Evolutionary conservation across 2,113 vertebrate species (phyloP).

Genomic region (Amphiprion percula): DNA sequence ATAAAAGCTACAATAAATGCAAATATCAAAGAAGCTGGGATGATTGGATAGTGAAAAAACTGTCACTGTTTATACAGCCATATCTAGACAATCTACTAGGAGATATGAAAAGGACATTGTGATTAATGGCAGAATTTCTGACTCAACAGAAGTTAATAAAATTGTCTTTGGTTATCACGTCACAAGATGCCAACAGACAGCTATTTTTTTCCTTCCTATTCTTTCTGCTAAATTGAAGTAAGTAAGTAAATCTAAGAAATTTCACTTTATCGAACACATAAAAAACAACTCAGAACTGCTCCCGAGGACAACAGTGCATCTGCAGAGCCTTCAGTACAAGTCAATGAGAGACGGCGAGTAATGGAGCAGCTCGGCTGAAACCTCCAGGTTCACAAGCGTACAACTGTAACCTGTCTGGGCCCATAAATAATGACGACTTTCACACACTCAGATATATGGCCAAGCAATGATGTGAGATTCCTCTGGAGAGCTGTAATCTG

Average conservation of each 20-base stretch:
- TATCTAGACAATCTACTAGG: constrained; percentile 47
- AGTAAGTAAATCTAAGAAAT: constrained; percentile 31
- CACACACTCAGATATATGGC: constrained; percentile 72
- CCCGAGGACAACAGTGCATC: constrained; percentile 11
- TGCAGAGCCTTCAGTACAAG: constrained; percentile 30
- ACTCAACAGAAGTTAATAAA: constrained; percentile 44
- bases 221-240: constrained; percentile 9
- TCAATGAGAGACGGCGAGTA: constrained; percentile 49
- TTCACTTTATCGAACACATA: constrained; percentile 17
- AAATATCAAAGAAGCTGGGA: constrained; percentile 48
- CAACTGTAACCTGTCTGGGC: constrained; percentile 71
- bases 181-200: constrained; percentile 25
- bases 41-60: constrained; percentile 39
- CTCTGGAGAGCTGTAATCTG: constrained; percentile 76
- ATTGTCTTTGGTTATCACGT: constrained; percentile 36
- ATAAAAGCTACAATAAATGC: constrained; percentile 53
- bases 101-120: constrained; percentile 51
- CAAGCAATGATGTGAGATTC: constrained; percentile 76
- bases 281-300: constrained; percentile 9
- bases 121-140: constrained; percentile 40
- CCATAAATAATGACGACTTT: constrained; percentile 73
- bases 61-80: constrained; percentile 43
- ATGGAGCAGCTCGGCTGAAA: constrained; percentile 49
- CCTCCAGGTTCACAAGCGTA: constrained; percentile 62
- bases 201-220: not conserved